Conservation (phyloP, 2,888 invertebrate genomes). For the Ctena decussata region DNA sequence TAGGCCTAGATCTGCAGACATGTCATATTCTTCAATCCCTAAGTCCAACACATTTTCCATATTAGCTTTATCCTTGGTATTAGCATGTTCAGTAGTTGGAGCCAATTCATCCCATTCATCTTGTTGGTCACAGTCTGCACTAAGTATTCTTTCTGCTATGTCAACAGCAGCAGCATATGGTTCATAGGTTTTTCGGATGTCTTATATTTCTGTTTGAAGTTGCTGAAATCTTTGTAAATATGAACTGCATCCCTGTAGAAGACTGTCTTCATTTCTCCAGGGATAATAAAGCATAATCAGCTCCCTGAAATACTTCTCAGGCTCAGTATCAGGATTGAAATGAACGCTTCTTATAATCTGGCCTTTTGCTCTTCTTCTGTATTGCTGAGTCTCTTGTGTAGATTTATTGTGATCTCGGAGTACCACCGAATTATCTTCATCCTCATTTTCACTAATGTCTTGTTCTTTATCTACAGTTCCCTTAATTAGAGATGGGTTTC, state of each 20-base stretch:
- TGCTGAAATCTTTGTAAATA: slow-evolving; percentile 29
- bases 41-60: slow-evolving; percentile 15
- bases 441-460: not conserved
- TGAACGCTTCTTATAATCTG: slow-evolving; percentile 62
- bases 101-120: slow-evolving; percentile 58
- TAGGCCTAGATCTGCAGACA: slow-evolving; percentile 56
- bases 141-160: slow-evolving; percentile 34
- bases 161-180: slow-evolving; percentile 44
- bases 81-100: slow-evolving; percentile 47
- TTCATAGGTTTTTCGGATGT: slow-evolving; percentile 38
- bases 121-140: slow-evolving; percentile 24
- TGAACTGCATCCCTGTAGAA: not conserved
- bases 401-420: slow-evolving; percentile 20
- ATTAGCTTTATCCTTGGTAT: slow-evolving; percentile 32
- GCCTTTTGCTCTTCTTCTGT: slow-evolving; percentile 29
- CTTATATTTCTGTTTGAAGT: slow-evolving; percentile 33
- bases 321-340: slow-evolving; percentile 65
- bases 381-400: slow-evolving; percentile 18
- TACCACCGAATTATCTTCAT: not conserved
- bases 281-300: slow-evolving; percentile 77
- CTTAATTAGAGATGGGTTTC: no score
- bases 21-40: slow-evolving; percentile 55
- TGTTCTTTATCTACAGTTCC: not conserved
- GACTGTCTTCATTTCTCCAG: slow-evolving; percentile 76
- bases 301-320: slow-evolving; percentile 75